Evolutionary conservation across 2,888 invertebrate species (phyloP), one percentile per base, ranked within the genome.

Genomic region (Drosophila subsilvestris): DNA sequence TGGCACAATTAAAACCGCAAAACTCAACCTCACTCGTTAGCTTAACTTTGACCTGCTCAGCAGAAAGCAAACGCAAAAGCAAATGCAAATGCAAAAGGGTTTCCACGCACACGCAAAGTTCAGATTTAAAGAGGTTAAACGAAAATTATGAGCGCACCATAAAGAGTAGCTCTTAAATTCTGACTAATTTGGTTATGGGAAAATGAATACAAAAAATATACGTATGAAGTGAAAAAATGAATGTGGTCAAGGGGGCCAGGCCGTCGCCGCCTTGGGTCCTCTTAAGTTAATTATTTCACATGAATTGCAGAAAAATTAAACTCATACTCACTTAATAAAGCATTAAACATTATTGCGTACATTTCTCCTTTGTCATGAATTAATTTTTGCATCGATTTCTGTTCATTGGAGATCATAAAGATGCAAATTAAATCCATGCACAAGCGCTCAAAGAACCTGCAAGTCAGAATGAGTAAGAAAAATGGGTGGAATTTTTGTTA

Each of bases 1-100:
- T 83, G 86, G 82, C 82, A 75, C 88, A 85, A 83, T 87, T 87
- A 81, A 82, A 83, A 77, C 83, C 83, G 50, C 83, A 87, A 79
- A 75, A 68, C 68, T 60, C 71, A 54, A 72, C 74, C 63, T 50
- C 63, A 69, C 71, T 69, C 67, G 69, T 50, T 69, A 37, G 72
- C n/a, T 63, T 70, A 63, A 63, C 70, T 70, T 70, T 70, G 63
- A 63, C 63, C 63, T 72, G 51, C 63, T 42, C 32, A 55, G 14
- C 48, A 44, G n/a, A 25, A 67, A 18, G 17, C 25, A 43, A 3
- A 10, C 1, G 10, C 10, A 44, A 25, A 67, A 18, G 17, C 25
- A 43, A 3, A 10, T 1, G 10, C 10, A 54, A n/a, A 37, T 2
- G 20, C 45, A 32, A 22, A 58, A 59, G 59, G 47, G 55, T 49